Percentiles rank a stretch among this genome's conserved stretches.
These are phyloP conservation scores for Delichon dasypus DNA, from an alignment of 2,797 vertebrate species.

Conservation along the genomic window DNA sequence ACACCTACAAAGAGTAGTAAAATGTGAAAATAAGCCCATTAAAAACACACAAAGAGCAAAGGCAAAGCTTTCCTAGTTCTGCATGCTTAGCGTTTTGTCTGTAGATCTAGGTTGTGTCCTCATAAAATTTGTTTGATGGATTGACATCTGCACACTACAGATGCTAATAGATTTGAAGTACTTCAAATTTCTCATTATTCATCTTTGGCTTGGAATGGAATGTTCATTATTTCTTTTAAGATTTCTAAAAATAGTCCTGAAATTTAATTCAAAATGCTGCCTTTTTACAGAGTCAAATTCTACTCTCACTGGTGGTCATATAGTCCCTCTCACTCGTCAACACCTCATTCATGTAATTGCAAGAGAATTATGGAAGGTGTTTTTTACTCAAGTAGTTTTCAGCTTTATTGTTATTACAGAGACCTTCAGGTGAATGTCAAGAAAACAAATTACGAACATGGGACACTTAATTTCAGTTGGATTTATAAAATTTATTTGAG, in stretches of 20 bases:
- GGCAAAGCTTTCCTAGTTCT: neutral
- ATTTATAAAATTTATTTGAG: neutral
- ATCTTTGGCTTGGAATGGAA: neutral
- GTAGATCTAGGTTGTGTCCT: neutral
- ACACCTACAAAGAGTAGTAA: neutral
- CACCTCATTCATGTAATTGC: neutral
- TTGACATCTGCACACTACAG: neutral
- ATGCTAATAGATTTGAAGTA: neutral
- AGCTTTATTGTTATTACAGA: neutral
- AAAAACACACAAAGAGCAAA: neutral
- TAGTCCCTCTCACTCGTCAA: neutral
- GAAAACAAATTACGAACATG: neutral
- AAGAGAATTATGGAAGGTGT: neutral
- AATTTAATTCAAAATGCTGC: neutral
- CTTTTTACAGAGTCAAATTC: neutral
- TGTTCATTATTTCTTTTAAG: neutral
- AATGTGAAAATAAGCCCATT: neutral
- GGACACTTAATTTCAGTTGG: neutral
- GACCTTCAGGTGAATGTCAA: neutral
- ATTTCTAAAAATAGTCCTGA: neutral
- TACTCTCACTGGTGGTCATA: neutral
- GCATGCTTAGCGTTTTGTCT: neutral
- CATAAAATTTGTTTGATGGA: neutral
- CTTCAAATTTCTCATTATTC: neutral
- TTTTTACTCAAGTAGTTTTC: neutral